phyloP scores from a whole-genome alignment of 2,888 invertebrate species.

The Drosophila birchii region DNA sequence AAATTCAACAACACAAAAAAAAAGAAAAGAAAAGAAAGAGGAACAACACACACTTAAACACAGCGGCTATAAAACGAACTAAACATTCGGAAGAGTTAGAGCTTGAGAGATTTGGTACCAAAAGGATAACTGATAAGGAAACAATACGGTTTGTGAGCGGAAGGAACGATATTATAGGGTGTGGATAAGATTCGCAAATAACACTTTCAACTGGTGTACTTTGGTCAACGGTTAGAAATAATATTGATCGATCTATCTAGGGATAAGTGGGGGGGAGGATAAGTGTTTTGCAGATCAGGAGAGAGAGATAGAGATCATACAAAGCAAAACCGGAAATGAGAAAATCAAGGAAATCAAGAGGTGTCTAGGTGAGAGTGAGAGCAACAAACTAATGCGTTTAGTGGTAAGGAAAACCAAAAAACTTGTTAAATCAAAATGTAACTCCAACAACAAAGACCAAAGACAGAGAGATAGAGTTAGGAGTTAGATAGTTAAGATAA shows the following conservation, averaged over 20 bases:
- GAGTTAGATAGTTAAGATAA: slow-evolving; percentile 47
- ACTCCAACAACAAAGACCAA: slow-evolving; percentile 66
- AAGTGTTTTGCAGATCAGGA: slow-evolving; percentile 9
- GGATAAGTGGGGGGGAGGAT: slow-evolving; percentile 5
- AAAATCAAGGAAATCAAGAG: slow-evolving; percentile 39
- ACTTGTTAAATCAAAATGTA: slow-evolving; percentile 14
- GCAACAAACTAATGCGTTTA: slow-evolving; percentile 58
- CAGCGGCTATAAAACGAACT: slow-evolving; percentile 47
- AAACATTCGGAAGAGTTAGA: slow-evolving; percentile 46
- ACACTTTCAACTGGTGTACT: slow-evolving; percentile 60
- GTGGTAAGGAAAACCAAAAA: slow-evolving; percentile 42
- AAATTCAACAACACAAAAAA: slow-evolving; percentile 12
- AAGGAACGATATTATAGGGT: slow-evolving; percentile 22
- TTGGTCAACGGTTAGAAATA: slow-evolving; percentile 41
- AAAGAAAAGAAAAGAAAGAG: background rate
- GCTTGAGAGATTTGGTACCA: slow-evolving; percentile 40
- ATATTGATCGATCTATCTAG: slow-evolving; percentile 35
- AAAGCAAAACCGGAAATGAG: slow-evolving; percentile 38
- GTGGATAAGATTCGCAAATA: slow-evolving; percentile 39
- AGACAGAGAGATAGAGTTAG: slow-evolving; percentile 51
- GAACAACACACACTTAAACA: slow-evolving; percentile 34
- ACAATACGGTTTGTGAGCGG: slow-evolving; percentile 12
- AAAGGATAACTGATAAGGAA: slow-evolving; percentile 33
- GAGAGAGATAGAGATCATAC: slow-evolving; percentile 31
- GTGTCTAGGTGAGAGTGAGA: slow-evolving; percentile 14